Evolutionary conservation across 1,140 invertebrate genomes (phyloP).

Genomic region (Drosophila oshimai): DNA sequence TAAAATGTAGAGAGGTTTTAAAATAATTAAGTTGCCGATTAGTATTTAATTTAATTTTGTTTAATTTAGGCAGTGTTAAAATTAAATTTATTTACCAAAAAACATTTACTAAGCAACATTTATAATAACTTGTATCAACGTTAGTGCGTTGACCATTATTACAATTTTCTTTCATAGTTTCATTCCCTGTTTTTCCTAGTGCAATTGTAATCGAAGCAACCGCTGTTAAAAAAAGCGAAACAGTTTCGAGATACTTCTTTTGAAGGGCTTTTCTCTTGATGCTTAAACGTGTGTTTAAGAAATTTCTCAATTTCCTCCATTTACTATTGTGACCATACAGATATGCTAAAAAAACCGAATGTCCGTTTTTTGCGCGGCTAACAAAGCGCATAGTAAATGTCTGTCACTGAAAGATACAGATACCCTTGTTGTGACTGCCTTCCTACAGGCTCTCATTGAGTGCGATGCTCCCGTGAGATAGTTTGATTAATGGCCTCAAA

Average conservation of each 20-base stretch:
- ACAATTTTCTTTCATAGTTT: too few relatives aligned
- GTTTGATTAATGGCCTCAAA: conserved; percentile 75
- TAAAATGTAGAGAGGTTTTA: too few relatives aligned
- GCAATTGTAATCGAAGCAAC: conserved; percentile 50
- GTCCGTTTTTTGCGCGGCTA: conserved; percentile 22
- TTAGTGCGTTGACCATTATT: too few relatives aligned
- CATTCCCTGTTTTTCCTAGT: not conserved
- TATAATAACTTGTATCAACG: too few relatives aligned
- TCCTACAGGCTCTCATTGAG: conserved; percentile 38
- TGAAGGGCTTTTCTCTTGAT: conserved; percentile 24
- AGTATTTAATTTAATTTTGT: too few relatives aligned
- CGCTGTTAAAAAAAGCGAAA: not conserved
- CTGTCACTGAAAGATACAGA: conserved; percentile 66
- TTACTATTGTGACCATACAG: conserved; percentile 43
- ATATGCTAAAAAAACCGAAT: conserved; percentile 70
- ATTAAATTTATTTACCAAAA: too few relatives aligned
- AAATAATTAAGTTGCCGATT: too few relatives aligned
- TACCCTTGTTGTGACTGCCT: conserved; percentile 15
- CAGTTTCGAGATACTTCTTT: not conserved
- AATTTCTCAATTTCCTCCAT: conserved; percentile 58
- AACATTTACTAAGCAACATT: too few relatives aligned
- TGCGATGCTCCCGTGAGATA: conserved; percentile 77
- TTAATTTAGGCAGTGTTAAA: too few relatives aligned
- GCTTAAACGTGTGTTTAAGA: conserved; percentile 14
- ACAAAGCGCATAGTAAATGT: conserved; percentile 68